Conservation (phyloP, 2,888 invertebrate species). For the Criorhina ranunculi region DNA sequence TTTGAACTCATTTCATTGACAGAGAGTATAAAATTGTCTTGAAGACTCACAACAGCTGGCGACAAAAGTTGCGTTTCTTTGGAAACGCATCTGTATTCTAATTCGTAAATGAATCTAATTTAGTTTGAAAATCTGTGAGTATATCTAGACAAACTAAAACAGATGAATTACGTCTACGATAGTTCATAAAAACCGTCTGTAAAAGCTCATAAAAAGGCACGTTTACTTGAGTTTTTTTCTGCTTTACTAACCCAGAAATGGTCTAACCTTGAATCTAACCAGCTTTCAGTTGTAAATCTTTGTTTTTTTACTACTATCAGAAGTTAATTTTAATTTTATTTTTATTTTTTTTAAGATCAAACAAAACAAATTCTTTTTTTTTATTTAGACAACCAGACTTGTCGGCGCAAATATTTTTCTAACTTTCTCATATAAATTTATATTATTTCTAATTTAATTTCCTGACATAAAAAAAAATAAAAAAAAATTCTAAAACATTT, state of each 20-base stretch:
- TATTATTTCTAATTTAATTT: background rate
- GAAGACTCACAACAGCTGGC: conserved; percentile 15
- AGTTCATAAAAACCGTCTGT: background rate
- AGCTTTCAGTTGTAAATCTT: conserved; percentile 7
- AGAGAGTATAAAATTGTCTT: conserved; percentile 1
- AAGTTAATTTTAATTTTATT: background rate
- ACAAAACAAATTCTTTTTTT: background rate
- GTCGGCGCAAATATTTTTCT: conserved; percentile 14
- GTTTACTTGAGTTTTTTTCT: background rate
- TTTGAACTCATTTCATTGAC: conserved; percentile 2
- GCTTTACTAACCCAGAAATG: conserved; percentile 1
- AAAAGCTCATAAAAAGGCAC: background rate
- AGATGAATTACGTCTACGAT: background rate
- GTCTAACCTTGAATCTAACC: background rate
- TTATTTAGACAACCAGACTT: conserved; percentile 14
- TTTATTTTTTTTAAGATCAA: conserved; percentile 11
- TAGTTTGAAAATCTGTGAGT: background rate
- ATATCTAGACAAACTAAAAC: background rate
- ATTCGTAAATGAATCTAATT: background rate
- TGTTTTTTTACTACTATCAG: background rate
- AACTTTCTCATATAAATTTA: background rate
- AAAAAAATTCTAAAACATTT: conserved; percentile 6
- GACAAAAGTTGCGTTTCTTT: background rate
- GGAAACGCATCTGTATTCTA: conserved; percentile 10
- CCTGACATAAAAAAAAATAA: background rate